Percentiles rank a stretch among this genome's conserved stretches.
phyloP scores from a whole-genome alignment of 1,140 invertebrate genomes.

The Drosophila melanogaster region DNA sequence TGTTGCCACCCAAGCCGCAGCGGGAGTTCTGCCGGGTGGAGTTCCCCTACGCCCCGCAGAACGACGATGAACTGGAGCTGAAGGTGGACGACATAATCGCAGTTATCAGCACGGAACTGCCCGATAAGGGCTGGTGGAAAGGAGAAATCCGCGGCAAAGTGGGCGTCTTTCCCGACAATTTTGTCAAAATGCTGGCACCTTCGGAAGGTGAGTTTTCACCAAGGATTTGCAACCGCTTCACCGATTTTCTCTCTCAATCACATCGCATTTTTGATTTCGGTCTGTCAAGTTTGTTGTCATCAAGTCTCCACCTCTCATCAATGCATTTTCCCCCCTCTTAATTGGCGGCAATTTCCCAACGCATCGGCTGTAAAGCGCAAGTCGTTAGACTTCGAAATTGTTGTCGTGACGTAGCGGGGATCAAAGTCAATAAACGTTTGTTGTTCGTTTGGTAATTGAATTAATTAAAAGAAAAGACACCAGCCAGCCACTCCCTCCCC shows the following conservation, averaged over 20 bases:
- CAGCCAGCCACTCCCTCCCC: conserved; percentile 9
- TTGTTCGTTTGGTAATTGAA: conserved; percentile 70
- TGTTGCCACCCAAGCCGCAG: conserved; percentile 87
- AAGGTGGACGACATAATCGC: conserved; percentile 95
- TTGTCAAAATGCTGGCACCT: conserved; percentile 90
- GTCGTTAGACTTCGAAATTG: conserved; percentile 38
- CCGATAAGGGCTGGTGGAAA: conserved; percentile 98
- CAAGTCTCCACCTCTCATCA: conserved; percentile 37
- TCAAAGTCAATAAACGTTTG: conserved; percentile 67
- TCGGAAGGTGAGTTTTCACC: conserved; percentile 82
- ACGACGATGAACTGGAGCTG: conserved; percentile 96
- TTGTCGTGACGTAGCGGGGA: conserved; percentile 45
- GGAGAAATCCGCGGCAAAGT: conserved; percentile 95
- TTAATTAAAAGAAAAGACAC: conserved; percentile 57
- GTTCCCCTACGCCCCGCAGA: conserved; percentile 95
- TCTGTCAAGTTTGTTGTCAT: conserved; percentile 61
- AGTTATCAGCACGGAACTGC: conserved; percentile 93
- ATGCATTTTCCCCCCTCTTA: conserved; percentile 42
- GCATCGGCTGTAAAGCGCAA: conserved; percentile 40
- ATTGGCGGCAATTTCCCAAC: conserved; percentile 61
- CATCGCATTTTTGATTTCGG: conserved; percentile 59
- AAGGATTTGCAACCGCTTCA: not conserved
- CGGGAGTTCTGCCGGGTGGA: conserved; percentile 93
- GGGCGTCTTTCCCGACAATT: conserved; percentile 99
- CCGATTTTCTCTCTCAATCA: conserved; percentile 10